These are phyloP conservation scores for Dryocosmus kuriphilus DNA, from an alignment of 2,888 invertebrate genomes.

Conservation along the genomic window DNA sequence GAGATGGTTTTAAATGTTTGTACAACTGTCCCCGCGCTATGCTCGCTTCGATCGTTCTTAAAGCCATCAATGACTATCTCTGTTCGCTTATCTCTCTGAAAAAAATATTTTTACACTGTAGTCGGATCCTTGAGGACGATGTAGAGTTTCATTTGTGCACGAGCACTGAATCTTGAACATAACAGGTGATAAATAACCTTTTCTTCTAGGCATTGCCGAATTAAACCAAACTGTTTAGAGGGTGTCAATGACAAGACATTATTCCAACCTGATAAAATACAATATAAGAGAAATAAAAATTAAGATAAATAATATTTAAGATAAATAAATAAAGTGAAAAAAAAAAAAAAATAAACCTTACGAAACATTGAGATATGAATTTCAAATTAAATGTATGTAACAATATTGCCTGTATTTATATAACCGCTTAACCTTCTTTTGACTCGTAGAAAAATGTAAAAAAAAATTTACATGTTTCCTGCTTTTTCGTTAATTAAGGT, in stretches of 20 bases:
- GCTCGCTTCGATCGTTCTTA: slow-evolving; percentile 18
- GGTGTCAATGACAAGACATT: no score
- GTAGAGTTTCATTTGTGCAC: background rate
- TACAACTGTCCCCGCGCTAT: slow-evolving; percentile 30
- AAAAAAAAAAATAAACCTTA: no score
- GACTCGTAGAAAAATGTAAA: slow-evolving; percentile 1
- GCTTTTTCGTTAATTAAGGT: slow-evolving; percentile 23
- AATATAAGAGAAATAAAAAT: no score
- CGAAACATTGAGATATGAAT: no score
- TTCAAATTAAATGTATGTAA: no score
- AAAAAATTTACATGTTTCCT: slow-evolving; percentile 24
- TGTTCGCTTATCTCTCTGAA: slow-evolving; percentile 22
- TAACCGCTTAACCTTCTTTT: background rate
- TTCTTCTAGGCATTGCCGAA: background rate
- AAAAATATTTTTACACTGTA: slow-evolving; percentile 22
- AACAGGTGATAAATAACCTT: background rate
- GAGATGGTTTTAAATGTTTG: slow-evolving; percentile 31
- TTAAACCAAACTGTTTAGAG: no score
- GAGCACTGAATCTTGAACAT: background rate
- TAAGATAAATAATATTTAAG: no score
- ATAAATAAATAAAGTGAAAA: no score
- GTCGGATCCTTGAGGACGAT: background rate
- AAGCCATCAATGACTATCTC: slow-evolving; percentile 27
- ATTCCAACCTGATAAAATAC: no score
- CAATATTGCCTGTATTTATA: no score